Base-by-base conservation (phyloP, 1,140 invertebrate genomes). In the Frieseomelitta varia region DNA sequence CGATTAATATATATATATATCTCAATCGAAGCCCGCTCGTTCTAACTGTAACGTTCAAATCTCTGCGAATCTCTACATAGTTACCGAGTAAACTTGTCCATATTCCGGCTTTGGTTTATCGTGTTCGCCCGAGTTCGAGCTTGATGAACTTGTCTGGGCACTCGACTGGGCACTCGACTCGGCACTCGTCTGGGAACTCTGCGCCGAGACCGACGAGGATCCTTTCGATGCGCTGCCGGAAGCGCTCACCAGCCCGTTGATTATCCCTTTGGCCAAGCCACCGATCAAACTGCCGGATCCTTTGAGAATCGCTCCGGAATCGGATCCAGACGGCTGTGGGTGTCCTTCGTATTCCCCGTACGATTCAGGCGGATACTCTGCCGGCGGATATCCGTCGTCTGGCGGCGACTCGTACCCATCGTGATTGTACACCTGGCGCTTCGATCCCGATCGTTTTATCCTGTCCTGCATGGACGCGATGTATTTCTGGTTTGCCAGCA, bases 241-340 rank as follows among this genome's bases (percentile, higher is more conserved):
- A 12, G 93, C 91, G 15, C 94, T 92, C 24, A 91, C 92, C 4
- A 94, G 86, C 11, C 93, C 92, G 11, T 90, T 91, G 15, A 95
- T 85, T 21, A 95, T 79, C 80, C 93, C 92, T n/a, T 91, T 91
- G 1, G 92, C 92, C n/a, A 95, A 92, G 30, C 92, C 92, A 1
- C 88, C 85, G 1, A 93, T 91, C 10, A 91, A 88, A 24, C 91
- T 88, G 4, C 80, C 76, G 0, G 86, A 88, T 51, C 81, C 81
- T 8, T 78, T 78, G 2, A 83, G 21, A 12, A 83, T 83, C 24
- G 19, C n/a, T 51, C 74, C 81, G 4, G 81, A 83, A 53, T 83
- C 81, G 15, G 81, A 83, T 24, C 74, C 81, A 0, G 51, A 47
- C 11, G 27, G 2, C 1, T 68, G 53, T 0, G 63, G 39, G 0